Percentiles rank a stretch among this genome's conserved stretches.
These are phyloP conservation scores for Shinisaurus crocodilurus DNA, from an alignment of 2,113 vertebrate species.

Conservation along the genomic window DNA sequence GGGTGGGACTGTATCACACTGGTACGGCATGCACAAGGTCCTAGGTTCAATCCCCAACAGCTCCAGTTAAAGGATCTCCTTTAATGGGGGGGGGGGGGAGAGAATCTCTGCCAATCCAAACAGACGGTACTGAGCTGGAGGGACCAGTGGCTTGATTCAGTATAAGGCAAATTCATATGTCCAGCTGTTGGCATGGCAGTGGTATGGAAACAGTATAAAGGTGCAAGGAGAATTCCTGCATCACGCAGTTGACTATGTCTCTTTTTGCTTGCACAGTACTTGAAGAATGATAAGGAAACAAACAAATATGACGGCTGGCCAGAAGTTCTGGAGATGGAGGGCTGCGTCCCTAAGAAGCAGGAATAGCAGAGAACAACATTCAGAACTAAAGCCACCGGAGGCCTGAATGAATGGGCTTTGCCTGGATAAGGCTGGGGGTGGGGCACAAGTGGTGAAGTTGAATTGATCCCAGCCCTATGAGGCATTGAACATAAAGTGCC, in stretches of 20 bases:
- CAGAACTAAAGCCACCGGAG: not conserved
- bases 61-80: not conserved
- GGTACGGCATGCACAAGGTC: not conserved
- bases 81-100: too few species aligned
- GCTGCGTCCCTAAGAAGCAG: slow-evolving; percentile 81
- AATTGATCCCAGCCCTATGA: not conserved
- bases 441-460: not conserved
- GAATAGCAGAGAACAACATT: slow-evolving; percentile 37
- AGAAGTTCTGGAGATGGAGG: slow-evolving; percentile 80
- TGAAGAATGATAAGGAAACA: slow-evolving; percentile 72
- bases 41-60: not conserved
- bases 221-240: not conserved
- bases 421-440: not conserved
- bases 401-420: not conserved
- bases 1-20: not conserved
- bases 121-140: not conserved
- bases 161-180: not conserved
- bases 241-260: not conserved
- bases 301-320: slow-evolving; percentile 90
- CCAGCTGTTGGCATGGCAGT: not conserved
- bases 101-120: not conserved
- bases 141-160: not conserved
- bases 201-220: not conserved
- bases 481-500: not conserved
- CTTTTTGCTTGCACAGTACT: slow-evolving; percentile 65